Evolutionary conservation across 2,113 vertebrate species (phyloP).

Genomic region (Tamias sibiricus): DNA sequence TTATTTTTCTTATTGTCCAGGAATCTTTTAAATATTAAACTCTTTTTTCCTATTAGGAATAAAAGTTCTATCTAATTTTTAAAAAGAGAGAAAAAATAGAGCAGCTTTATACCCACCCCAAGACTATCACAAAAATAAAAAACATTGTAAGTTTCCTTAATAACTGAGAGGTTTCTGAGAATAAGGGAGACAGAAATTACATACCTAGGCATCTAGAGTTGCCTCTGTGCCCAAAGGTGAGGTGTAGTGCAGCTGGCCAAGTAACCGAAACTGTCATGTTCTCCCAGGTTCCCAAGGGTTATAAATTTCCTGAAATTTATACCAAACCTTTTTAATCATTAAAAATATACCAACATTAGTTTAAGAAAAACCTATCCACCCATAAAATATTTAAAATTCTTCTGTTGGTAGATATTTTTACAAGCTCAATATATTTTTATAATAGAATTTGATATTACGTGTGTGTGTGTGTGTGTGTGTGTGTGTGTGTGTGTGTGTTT

Average conservation of each 20-base stretch:
- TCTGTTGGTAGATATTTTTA: neutral
- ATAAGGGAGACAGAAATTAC: neutral
- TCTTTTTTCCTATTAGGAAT: neutral
- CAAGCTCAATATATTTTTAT: neutral
- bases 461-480: neutral
- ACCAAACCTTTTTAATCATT: neutral
- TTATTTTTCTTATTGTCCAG: constrained; percentile 11
- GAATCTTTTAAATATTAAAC: neutral
- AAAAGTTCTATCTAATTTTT: neutral
- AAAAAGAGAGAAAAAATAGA: neutral
- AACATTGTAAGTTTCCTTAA: neutral
- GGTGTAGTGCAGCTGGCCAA: accelerated
- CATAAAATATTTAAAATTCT: neutral
- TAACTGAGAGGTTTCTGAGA: neutral
- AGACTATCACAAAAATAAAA: neutral
- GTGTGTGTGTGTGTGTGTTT: neutral
- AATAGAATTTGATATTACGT: neutral
- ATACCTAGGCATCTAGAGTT: neutral
- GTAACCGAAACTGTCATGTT: neutral
- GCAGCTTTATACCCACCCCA: neutral
- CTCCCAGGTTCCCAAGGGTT: neutral
- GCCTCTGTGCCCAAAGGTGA: neutral
- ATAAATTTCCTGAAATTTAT: neutral
- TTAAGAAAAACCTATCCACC: neutral
- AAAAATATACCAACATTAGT: neutral